Conservation (phyloP, 2,888 invertebrate species). For the Caenorhabditis uteleia region DNA sequence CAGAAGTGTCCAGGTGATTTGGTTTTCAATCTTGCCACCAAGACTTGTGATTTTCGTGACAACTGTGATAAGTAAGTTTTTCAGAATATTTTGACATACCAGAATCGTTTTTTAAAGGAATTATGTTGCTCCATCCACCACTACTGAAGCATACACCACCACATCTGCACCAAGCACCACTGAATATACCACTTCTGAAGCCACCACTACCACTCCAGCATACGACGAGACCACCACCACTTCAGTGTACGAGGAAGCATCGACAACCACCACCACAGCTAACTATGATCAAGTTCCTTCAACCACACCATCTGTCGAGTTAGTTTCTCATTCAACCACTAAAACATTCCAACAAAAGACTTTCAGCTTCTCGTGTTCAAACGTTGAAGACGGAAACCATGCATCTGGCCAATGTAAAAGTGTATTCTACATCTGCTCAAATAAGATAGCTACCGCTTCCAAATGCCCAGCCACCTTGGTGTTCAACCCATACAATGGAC, state of each 20-base stretch:
- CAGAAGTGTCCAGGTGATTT: constrained; percentile 30
- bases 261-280: constrained; percentile 2
- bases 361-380: constrained; percentile 34
- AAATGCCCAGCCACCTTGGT: constrained; percentile 37
- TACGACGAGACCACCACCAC: constrained; percentile 9
- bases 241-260: constrained; percentile 3
- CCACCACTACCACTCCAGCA: constrained; percentile 11
- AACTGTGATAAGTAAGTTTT: constrained; percentile 16
- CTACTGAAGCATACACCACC: not conserved
- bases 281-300: constrained; percentile 13
- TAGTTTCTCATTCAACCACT: not conserved
- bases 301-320: not conserved
- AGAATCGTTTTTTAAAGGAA: no score
- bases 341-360: not conserved
- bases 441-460: constrained; percentile 9
- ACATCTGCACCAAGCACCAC: constrained; percentile 4
- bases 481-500: constrained; percentile 41
- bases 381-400: constrained; percentile 31
- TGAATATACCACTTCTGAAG: not conserved
- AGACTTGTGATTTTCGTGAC: constrained; percentile 36
- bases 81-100: no score
- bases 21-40: constrained; percentile 23
- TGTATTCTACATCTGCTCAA: constrained; percentile 38
- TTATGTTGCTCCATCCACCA: not conserved
- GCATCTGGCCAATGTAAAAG: constrained; percentile 26